These are phyloP conservation scores for Anguilla anguilla DNA, from an alignment of 2,797 vertebrate species.

Conservation along the genomic window DNA sequence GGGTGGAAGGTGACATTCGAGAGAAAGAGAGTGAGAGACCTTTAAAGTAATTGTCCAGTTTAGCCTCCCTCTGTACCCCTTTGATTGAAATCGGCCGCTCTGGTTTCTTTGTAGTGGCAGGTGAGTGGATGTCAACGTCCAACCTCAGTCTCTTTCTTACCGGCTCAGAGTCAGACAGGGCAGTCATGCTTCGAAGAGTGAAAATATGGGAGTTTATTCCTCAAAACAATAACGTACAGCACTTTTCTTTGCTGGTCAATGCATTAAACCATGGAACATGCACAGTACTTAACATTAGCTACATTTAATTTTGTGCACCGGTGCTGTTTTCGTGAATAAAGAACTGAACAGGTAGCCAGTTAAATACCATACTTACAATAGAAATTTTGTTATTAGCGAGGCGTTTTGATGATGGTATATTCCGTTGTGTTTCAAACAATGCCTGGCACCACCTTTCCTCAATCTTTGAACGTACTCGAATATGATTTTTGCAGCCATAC, in stretches of 20 bases:
- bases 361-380: conserved; percentile 62
- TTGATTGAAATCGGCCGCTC: background rate
- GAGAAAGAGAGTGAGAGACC: conserved; percentile 2
- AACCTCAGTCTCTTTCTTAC: conserved; percentile 57
- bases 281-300: background rate
- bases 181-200: conserved; percentile 57
- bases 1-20: background rate
- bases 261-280: background rate
- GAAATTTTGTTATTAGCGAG: conserved; percentile 53
- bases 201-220: conserved; percentile 8
- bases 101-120: conserved; percentile 26
- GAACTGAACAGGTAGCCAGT: background rate
- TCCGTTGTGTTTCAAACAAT: conserved; percentile 41
- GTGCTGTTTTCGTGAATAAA: background rate
- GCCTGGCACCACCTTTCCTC: conserved; percentile 40
- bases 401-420: conserved; percentile 35
- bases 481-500: conserved; percentile 55
- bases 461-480: conserved; percentile 44
- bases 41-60: conserved; percentile 14
- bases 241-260: background rate
- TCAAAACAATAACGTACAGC: background rate
- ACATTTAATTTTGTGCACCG: background rate
- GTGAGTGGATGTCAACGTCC: conserved; percentile 33
- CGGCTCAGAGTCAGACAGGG: conserved; percentile 60
- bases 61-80: background rate